Conservation (phyloP, 2,113 vertebrate genomes). For the Phalacrocorax carbo region DNA sequence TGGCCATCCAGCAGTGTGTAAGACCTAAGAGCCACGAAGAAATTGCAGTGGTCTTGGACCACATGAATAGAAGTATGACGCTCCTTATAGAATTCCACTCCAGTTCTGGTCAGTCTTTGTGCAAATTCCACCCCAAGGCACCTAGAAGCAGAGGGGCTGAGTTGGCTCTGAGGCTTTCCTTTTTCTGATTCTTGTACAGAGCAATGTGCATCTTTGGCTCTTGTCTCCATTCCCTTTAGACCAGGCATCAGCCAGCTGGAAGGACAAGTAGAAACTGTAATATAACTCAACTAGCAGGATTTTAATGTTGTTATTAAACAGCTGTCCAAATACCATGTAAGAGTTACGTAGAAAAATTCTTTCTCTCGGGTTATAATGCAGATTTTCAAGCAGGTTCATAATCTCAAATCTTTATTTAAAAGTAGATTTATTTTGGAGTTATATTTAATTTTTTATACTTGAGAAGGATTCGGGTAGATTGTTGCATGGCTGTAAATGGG, state of each 20-base stretch:
- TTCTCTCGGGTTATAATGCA: not conserved
- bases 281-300: not conserved
- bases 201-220: conserved; percentile 49
- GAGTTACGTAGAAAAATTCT: not conserved
- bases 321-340: conserved; percentile 44
- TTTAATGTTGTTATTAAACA: conserved; percentile 50
- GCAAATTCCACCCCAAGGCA: not conserved
- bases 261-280: conserved; percentile 2
- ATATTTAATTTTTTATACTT: not conserved
- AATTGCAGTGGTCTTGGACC: not conserved
- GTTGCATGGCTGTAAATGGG: not conserved
- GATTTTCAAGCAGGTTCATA: not conserved
- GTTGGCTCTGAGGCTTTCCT: conserved; percentile 1
- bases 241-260: conserved; percentile 48
- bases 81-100: not conserved
- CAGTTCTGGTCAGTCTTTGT: not conserved
- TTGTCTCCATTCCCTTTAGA: not conserved
- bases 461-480: not conserved
- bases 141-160: not conserved
- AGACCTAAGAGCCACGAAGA: not conserved
- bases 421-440: not conserved
- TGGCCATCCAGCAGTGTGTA: not conserved
- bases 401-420: not conserved
- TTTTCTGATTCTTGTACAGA: not conserved
- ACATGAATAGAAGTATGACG: not conserved